A percentile compares a stretch with the other conserved stretches of the same genome.
Conservation (phyloP, 2,113 vertebrate species). For the Geothlypis trichas region DNA sequence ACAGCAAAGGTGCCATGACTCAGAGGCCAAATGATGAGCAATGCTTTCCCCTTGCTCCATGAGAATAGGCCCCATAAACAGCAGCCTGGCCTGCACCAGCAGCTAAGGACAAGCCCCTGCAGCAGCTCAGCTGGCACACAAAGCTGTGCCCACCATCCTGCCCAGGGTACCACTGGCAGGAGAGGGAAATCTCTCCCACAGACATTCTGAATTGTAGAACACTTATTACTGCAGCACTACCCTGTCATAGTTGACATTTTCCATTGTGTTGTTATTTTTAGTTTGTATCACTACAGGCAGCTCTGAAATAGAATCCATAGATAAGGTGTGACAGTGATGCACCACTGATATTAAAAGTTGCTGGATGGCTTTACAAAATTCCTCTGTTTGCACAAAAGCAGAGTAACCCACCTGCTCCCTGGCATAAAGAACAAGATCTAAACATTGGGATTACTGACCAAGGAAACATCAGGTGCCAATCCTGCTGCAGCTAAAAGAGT, state of each 20-base stretch:
- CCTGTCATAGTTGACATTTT: background rate
- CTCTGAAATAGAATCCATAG: background rate
- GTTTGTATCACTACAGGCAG: background rate
- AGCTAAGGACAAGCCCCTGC: background rate
- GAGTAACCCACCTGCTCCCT: background rate
- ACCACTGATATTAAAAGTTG: background rate
- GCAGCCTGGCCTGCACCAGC: background rate
- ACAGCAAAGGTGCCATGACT: slow-evolving; percentile 20
- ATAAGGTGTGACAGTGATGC: background rate
- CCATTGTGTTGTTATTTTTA: background rate
- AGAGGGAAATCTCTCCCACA: background rate
- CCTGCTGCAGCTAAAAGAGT: background rate
- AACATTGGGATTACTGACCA: background rate
- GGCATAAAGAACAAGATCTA: background rate
- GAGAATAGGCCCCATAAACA: background rate
- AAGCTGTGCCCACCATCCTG: background rate
- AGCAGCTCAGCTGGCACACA: background rate
- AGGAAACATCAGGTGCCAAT: background rate
- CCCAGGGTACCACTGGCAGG: background rate
- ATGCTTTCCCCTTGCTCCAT: background rate
- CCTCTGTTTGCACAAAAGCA: background rate
- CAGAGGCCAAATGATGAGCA: slow-evolving; percentile 10
- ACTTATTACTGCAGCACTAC: background rate
- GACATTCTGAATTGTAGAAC: background rate
- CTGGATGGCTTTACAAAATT: background rate